Evolutionary conservation across 1,140 invertebrate genomes (phyloP).

Genomic region (Bombus waltoni): DNA sequence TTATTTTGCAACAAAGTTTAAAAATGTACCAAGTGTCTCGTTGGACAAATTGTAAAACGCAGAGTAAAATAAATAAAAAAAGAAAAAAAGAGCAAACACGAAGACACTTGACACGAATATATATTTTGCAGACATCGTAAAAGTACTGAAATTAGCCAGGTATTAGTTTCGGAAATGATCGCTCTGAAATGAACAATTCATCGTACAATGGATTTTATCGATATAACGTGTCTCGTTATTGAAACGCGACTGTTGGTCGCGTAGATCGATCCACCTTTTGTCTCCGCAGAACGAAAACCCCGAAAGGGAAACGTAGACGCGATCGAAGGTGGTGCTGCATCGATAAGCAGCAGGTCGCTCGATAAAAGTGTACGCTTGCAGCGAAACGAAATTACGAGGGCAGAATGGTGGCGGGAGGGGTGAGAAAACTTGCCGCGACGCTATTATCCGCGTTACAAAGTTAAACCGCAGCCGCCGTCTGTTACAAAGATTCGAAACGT

Average conservation of each 20-base stretch:
- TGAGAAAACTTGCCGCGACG: conserved; percentile 22
- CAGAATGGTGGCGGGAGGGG: background rate
- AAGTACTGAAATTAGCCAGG: too few species aligned
- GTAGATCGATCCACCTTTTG: background rate
- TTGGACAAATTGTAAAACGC: too few species aligned
- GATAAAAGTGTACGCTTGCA: conserved; percentile 16
- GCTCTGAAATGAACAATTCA: background rate
- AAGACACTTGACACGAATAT: too few species aligned
- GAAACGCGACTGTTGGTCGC: background rate
- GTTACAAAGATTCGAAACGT: conserved; percentile 21
- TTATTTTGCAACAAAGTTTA: too few species aligned
- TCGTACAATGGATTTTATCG: background rate
- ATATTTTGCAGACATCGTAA: too few species aligned
- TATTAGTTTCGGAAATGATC: too few species aligned
- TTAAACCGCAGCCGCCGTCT: conserved; percentile 16
- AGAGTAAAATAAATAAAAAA: too few species aligned
- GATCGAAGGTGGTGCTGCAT: background rate
- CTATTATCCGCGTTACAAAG: conserved; percentile 34
- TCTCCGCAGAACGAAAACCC: background rate
- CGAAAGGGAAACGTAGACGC: background rate
- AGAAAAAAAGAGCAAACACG: too few species aligned
- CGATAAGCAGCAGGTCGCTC: background rate
- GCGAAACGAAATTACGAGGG: conserved; percentile 19
- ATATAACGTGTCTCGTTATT: background rate
- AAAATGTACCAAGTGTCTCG: too few species aligned